phyloP scores from a whole-genome alignment of 2,888 invertebrate species.

The Lepidochitona cinerea region DNA sequence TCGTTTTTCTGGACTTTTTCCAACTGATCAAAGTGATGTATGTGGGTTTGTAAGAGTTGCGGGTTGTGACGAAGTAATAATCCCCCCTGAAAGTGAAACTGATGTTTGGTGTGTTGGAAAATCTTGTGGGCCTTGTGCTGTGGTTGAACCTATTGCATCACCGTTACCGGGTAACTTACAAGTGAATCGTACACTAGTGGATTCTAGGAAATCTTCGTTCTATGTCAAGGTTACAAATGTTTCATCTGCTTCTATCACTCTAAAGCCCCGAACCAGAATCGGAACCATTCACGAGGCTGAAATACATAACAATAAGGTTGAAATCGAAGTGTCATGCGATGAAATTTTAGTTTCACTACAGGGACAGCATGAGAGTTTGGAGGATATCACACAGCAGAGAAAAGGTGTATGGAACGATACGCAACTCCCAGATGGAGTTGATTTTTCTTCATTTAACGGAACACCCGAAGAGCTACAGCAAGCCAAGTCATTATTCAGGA shows the following conservation, averaged over 20 bases:
- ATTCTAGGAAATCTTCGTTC: background rate
- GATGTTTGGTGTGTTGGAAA: background rate
- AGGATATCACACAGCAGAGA: background rate
- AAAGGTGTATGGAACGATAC: background rate
- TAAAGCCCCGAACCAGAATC: slow-evolving; percentile 6
- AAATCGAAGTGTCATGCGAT: background rate
- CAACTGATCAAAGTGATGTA: background rate
- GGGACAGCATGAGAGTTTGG: too few relatives aligned
- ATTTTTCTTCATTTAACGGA: background rate
- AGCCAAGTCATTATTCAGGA: background rate
- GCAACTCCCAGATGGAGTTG: background rate
- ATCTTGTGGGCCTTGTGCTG: background rate
- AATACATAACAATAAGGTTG: background rate
- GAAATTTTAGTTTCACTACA: background rate
- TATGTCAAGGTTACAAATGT: background rate
- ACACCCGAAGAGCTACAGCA: background rate
- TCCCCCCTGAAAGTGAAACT: background rate
- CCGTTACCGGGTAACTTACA: background rate
- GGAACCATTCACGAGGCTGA: background rate
- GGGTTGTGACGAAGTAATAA: background rate
- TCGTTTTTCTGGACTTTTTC: background rate
- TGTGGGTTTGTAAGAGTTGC: background rate
- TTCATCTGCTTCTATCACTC: background rate
- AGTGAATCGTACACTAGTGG: background rate
- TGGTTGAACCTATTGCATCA: slow-evolving; percentile 1